A percentile compares a stretch with the other conserved stretches of the same genome.
Evolutionary conservation across 2,888 invertebrate species (phyloP).

Genomic region (Clepsis dumicolana): DNA sequence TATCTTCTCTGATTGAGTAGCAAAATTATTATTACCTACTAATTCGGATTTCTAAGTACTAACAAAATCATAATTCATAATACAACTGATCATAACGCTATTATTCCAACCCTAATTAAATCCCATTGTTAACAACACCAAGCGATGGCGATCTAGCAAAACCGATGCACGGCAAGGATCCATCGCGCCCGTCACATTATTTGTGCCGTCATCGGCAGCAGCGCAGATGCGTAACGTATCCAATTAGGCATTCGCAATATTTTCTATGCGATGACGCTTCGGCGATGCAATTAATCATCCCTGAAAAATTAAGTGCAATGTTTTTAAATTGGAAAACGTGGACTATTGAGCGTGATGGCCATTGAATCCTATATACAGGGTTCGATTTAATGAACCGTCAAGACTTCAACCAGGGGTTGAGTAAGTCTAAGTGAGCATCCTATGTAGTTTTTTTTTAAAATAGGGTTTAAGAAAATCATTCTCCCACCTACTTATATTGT

Average conservation of each 20-base stretch:
- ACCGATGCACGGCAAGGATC: slow-evolving; percentile 45
- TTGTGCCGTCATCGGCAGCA: slow-evolving; percentile 78
- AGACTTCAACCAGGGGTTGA: too few relatives aligned
- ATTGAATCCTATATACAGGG: neutral
- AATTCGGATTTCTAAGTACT: neutral
- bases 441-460: too few relatives aligned
- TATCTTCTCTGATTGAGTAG: too few relatives aligned
- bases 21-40: too few relatives aligned
- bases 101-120: neutral
- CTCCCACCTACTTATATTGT: too few relatives aligned
- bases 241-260: slow-evolving; percentile 84
- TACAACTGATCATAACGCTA: neutral
- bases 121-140: neutral
- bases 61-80: neutral
- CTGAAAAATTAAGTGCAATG: slow-evolving; percentile 34
- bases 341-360: neutral
- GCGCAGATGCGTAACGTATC: slow-evolving; percentile 73
- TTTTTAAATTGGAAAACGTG: slow-evolving; percentile 27
- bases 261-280: slow-evolving; percentile 80
- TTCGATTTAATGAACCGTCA: too few relatives aligned
- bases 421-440: too few relatives aligned
- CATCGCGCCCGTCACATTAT: slow-evolving; percentile 78
- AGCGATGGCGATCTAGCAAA: slow-evolving; percentile 1
- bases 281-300: slow-evolving; percentile 76
- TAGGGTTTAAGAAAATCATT: too few relatives aligned